Percentiles rank a stretch among this genome's conserved stretches.
These are phyloP conservation scores for Uropetala carovei DNA, from an alignment of 2,888 invertebrate genomes.

Conservation along the genomic window DNA sequence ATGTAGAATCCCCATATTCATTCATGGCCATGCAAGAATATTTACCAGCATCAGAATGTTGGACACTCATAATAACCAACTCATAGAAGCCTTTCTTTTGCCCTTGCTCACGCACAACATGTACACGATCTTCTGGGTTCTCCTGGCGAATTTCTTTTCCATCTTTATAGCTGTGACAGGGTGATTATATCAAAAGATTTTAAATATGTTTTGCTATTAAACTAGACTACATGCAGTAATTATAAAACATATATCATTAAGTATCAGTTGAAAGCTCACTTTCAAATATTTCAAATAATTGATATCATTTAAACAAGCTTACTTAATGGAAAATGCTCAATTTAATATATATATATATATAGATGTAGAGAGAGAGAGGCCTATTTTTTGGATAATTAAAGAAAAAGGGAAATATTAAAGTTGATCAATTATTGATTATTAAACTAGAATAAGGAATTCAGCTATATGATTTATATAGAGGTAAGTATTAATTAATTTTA, in stretches of 20 bases:
- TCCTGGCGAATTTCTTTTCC: slow-evolving; percentile 83
- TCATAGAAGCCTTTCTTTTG: slow-evolving; percentile 89
- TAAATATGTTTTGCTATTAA: not conserved
- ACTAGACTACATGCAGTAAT: not conserved
- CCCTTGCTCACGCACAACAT: slow-evolving; percentile 84
- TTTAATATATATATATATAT: too few relatives aligned
- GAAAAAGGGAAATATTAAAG: too few relatives aligned
- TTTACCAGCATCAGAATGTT: slow-evolving; percentile 85
- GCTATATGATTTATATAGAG: too few relatives aligned
- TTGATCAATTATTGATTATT: too few relatives aligned
- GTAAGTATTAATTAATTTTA: too few relatives aligned
- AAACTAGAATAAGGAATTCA: too few relatives aligned
- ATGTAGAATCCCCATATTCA: slow-evolving; percentile 85
- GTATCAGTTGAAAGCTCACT: not conserved
- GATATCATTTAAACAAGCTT: too few relatives aligned
- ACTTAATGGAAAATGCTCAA: too few relatives aligned
- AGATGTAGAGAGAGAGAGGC: too few relatives aligned
- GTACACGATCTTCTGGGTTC: slow-evolving; percentile 79
- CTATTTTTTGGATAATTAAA: too few relatives aligned
- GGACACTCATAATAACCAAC: slow-evolving; percentile 89
- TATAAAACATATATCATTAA: not conserved
- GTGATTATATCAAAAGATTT: not conserved
- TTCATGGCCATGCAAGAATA: slow-evolving; percentile 92
- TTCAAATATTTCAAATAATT: too few relatives aligned
- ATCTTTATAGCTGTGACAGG: slow-evolving; percentile 85